A percentile compares a stretch with the other conserved stretches of the same genome.
phyloP scores from a whole-genome alignment of 2,888 invertebrate genomes.

The Celastrina argiolus region DNA sequence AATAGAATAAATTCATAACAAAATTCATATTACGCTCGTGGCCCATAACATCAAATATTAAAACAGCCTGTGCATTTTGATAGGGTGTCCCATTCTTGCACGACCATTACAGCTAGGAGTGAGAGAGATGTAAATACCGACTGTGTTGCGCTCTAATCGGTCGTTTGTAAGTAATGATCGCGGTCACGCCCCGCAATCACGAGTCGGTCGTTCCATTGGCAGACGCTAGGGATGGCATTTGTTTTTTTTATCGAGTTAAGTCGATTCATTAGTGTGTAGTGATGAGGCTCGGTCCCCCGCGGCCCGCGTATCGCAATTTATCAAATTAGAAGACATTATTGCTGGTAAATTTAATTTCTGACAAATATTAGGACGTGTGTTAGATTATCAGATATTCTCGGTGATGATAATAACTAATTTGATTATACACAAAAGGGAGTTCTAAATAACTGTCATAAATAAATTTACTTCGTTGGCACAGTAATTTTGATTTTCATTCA shows the following conservation, averaged over 20 bases:
- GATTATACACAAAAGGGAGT: not conserved
- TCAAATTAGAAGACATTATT: not conserved
- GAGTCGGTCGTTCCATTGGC: constrained; percentile 57
- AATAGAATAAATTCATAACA: constrained; percentile 66
- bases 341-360: constrained; percentile 1
- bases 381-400: not conserved
- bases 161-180: constrained; percentile 62
- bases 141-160: constrained; percentile 30
- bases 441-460: too few species aligned
- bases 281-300: constrained; percentile 34
- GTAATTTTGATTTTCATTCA: too few species aligned
- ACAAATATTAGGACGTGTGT: not conserved
- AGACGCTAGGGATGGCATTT: constrained; percentile 37
- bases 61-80: constrained; percentile 57
- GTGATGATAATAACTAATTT: not conserved
- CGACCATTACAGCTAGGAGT: constrained; percentile 23
- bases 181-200: constrained; percentile 71
- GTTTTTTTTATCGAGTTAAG: constrained; percentile 55
- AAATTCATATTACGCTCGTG: constrained; percentile 46
- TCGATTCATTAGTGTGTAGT: constrained; percentile 51
- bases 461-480: not conserved
- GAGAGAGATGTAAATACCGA: constrained; percentile 42
- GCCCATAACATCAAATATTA: constrained; percentile 71
- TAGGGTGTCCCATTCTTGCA: constrained; percentile 40
- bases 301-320: not conserved